Evolutionary conservation across 2,888 invertebrate species (phyloP).

Genomic region (Monochamus alternatus): DNA sequence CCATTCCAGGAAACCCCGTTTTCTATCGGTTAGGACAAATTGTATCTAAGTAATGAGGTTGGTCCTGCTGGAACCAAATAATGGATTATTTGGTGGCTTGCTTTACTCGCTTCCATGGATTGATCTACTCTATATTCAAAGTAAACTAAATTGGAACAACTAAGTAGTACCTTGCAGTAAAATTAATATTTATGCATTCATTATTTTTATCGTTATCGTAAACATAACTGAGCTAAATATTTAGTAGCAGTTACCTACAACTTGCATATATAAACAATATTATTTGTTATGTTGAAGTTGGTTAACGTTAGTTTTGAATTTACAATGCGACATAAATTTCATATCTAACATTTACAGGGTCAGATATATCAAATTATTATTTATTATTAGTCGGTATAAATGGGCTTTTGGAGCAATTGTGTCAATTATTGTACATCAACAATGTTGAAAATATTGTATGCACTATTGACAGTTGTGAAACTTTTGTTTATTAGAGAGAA

Average conservation of each 20-base stretch:
- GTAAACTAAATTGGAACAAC: background rate
- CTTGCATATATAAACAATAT: conserved; percentile 22
- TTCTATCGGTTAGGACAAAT: no score
- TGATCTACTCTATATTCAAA: background rate
- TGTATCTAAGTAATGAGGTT: no score
- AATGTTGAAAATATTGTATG: no score
- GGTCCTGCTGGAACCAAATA: no score
- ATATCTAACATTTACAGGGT: conserved; percentile 1
- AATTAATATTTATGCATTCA: conserved; percentile 11
- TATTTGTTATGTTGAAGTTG: conserved; percentile 22
- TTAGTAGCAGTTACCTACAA: background rate
- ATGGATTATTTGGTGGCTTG: no score
- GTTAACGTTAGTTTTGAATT: background rate
- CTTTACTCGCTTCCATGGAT: no score
- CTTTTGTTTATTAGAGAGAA: no score
- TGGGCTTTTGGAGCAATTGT: background rate
- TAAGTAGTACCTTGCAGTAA: background rate
- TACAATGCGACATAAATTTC: conserved; percentile 8
- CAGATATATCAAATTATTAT: background rate
- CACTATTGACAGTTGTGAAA: no score
- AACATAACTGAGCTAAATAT: conserved; percentile 27
- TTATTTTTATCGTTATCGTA: conserved; percentile 16
- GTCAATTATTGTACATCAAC: background rate
- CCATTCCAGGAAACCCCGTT: no score
- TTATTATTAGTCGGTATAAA: background rate